These are phyloP conservation scores for Tokudaia muenninki DNA, from an alignment of 2,797 vertebrate genomes.

Conservation along the genomic window DNA sequence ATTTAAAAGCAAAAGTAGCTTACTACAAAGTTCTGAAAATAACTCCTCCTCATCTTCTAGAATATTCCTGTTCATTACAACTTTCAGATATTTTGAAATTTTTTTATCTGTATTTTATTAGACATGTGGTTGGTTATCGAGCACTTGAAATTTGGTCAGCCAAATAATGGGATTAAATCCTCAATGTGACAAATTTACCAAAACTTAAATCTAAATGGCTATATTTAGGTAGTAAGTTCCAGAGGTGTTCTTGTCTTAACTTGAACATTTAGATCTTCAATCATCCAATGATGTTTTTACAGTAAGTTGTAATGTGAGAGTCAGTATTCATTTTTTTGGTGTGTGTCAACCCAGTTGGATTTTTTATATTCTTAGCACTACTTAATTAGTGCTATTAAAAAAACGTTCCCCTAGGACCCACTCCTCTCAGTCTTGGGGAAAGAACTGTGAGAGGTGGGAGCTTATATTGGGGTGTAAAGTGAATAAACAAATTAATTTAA, in stretches of 20 bases:
- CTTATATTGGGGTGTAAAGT: neutral
- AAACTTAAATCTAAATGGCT: conserved; percentile 6
- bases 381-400: neutral
- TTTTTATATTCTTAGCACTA: neutral
- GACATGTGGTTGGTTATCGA: neutral
- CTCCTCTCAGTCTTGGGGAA: neutral
- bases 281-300: neutral
- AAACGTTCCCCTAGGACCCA: neutral
- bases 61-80: neutral
- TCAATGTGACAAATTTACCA: conserved; percentile 23
- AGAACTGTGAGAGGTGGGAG: neutral
- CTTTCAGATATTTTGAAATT: neutral
- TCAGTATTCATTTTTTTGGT: neutral
- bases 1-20: neutral
- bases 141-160: conserved; percentile 7
- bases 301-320: neutral
- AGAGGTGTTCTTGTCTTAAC: conserved; percentile 34
- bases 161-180: conserved; percentile 10
- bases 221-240: neutral
- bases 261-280: conserved; percentile 57
- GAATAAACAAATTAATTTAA: neutral
- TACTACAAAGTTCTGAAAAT: neutral
- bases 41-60: neutral
- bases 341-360: conserved; percentile 9
- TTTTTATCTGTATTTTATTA: neutral